These are phyloP conservation scores for Oplegnathus fasciatus DNA, from an alignment of 2,113 vertebrate species.

Conservation along the genomic window DNA sequence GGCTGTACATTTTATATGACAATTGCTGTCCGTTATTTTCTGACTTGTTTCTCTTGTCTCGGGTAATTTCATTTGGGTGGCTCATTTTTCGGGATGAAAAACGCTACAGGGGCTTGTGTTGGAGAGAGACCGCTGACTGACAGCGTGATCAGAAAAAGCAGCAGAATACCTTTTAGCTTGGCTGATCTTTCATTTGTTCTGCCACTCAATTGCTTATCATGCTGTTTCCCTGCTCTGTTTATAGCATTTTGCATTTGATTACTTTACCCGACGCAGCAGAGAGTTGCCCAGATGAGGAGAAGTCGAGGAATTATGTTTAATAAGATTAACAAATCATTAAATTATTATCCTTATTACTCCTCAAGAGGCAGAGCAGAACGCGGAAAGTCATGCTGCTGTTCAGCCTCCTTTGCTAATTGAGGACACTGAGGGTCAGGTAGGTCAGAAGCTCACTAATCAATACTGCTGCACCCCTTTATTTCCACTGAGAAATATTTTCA, in stretches of 20 bases:
- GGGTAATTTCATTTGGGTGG: constrained; percentile 62
- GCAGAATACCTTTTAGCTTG: constrained; percentile 63
- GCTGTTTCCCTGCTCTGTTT: constrained; percentile 68
- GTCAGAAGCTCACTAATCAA: constrained; percentile 66
- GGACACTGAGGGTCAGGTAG: constrained; percentile 61
- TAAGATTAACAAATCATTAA: constrained; percentile 76
- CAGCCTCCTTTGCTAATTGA: constrained; percentile 71
- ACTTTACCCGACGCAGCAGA: constrained; percentile 65
- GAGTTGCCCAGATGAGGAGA: constrained; percentile 54
- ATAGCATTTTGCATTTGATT: constrained; percentile 70
- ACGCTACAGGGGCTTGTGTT: constrained; percentile 52
- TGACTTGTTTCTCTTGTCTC: constrained; percentile 56
- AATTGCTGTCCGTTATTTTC: constrained; percentile 55
- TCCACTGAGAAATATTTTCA: constrained; percentile 66
- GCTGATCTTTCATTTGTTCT: constrained; percentile 73
- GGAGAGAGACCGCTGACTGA: constrained; percentile 61
- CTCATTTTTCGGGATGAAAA: constrained; percentile 70
- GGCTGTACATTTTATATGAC: constrained; percentile 75
- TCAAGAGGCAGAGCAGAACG: constrained; percentile 60
- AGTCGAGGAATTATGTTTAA: constrained; percentile 71
- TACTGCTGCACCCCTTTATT: constrained; percentile 60
- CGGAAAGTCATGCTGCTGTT: constrained; percentile 62
- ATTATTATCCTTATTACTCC: constrained; percentile 69
- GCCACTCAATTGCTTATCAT: constrained; percentile 69
- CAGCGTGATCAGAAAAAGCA: constrained; percentile 66